Conservation (phyloP, 2,113 vertebrate species). For the Gopherus flavomarginatus region DNA sequence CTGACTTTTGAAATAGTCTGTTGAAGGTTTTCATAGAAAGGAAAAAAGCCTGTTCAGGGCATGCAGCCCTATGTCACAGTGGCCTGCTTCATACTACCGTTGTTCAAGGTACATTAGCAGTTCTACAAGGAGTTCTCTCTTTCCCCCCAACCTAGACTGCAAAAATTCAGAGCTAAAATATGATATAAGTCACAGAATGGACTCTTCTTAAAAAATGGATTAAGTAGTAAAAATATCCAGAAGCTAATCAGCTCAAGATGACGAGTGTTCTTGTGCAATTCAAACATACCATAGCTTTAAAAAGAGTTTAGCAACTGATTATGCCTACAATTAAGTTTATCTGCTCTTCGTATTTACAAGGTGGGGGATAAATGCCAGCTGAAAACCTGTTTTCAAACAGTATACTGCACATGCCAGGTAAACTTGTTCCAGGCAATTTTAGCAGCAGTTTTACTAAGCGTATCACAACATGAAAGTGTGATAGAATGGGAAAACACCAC, state of each 20-base stretch:
- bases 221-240: not conserved
- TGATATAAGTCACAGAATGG: not conserved
- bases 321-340: not conserved
- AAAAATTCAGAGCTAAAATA: not conserved
- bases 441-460: not conserved
- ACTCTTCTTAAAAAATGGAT: not conserved
- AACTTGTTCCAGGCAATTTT: not conserved
- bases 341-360: not conserved
- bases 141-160: accelerated
- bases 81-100: not conserved
- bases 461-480: not conserved
- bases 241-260: not conserved
- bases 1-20: not conserved
- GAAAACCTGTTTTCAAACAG: not conserved
- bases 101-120: not conserved
- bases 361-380: not conserved
- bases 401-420: not conserved
- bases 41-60: not conserved
- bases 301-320: constrained; percentile 10
- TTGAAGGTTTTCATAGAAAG: not conserved
- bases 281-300: not conserved
- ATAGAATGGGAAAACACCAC: not conserved
- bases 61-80: not conserved
- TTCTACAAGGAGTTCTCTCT: not conserved
- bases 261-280: not conserved